Conservation (phyloP, 2,797 vertebrate genomes). For the Chaunax sp. region DNA sequence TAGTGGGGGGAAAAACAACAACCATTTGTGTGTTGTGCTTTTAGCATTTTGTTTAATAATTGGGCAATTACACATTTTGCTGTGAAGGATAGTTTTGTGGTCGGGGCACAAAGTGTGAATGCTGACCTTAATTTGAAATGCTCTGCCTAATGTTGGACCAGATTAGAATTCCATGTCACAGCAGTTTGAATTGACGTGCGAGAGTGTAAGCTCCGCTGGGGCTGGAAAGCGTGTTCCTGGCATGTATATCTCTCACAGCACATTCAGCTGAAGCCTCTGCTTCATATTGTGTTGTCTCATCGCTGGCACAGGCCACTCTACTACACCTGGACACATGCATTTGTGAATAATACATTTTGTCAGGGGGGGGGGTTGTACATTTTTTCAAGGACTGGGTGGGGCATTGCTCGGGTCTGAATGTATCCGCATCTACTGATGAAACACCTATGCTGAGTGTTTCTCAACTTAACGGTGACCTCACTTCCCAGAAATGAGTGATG, state of each 20-base stretch:
- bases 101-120: constrained; percentile 13
- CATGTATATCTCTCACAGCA: constrained; percentile 52
- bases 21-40: constrained; percentile 54
- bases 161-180: constrained; percentile 68
- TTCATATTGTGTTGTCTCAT: constrained; percentile 65
- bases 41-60: constrained; percentile 66
- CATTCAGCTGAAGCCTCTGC: constrained; percentile 61
- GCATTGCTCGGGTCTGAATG: constrained; percentile 51
- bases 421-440: constrained; percentile 64
- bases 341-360: constrained; percentile 72
- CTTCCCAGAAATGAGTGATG: constrained; percentile 65
- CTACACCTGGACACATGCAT: constrained; percentile 67
- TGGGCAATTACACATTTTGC: constrained; percentile 61
- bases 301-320: constrained; percentile 48
- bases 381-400: constrained; percentile 32
- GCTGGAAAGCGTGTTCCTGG: constrained; percentile 57
- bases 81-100: constrained; percentile 45
- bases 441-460: constrained; percentile 72
- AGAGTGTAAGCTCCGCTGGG: constrained; percentile 44
- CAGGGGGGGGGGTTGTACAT: constrained; percentile 52
- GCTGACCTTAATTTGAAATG: constrained; percentile 50
- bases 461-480: constrained; percentile 73
- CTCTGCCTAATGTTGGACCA: constrained; percentile 44
- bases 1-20: constrained; percentile 4
- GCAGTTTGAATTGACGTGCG: constrained; percentile 58